A percentile compares a stretch with the other conserved stretches of the same genome.
Evolutionary conservation across 2,888 invertebrate species (phyloP).

Genomic region (Acronicta psi): DNA sequence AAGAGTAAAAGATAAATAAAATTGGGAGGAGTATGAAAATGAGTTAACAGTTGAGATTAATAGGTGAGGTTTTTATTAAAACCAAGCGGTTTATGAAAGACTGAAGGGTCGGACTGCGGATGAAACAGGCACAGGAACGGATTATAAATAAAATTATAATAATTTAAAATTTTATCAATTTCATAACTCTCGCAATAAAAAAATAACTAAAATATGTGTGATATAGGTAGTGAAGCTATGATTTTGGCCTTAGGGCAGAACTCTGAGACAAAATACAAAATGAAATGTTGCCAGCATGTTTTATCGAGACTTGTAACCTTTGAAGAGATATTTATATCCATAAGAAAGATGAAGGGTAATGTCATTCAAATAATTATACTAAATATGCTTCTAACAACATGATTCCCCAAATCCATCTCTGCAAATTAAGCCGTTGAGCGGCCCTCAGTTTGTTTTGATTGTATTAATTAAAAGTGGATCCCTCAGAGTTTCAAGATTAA

Average conservation of each 20-base stretch:
- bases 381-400: constrained; percentile 1
- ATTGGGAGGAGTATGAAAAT: constrained; percentile 67
- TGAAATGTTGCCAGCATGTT: too few species aligned
- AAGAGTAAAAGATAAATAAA: constrained; percentile 51
- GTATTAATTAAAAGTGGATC: constrained; percentile 86
- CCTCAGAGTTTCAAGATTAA: constrained; percentile 86
- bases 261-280: too few species aligned
- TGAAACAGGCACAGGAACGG: constrained; percentile 59
- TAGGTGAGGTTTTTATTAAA: constrained; percentile 81
- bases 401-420: constrained; percentile 63
- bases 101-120: constrained; percentile 66
- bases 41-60: constrained; percentile 79
- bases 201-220: too few species aligned
- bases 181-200: too few species aligned
- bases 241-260: too few species aligned
- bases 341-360: too few species aligned
- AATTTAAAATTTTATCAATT: too few species aligned
- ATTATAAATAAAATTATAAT: constrained; percentile 27
- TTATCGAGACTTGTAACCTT: too few species aligned
- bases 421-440: constrained; percentile 74
- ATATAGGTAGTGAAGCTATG: too few species aligned
- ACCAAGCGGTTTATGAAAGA: constrained; percentile 72
- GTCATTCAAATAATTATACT: too few species aligned
- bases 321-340: too few species aligned
- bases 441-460: constrained; percentile 86